Evolutionary conservation across 2,797 vertebrate species (phyloP).

Genomic region (Hemibagrus guttatus): DNA sequence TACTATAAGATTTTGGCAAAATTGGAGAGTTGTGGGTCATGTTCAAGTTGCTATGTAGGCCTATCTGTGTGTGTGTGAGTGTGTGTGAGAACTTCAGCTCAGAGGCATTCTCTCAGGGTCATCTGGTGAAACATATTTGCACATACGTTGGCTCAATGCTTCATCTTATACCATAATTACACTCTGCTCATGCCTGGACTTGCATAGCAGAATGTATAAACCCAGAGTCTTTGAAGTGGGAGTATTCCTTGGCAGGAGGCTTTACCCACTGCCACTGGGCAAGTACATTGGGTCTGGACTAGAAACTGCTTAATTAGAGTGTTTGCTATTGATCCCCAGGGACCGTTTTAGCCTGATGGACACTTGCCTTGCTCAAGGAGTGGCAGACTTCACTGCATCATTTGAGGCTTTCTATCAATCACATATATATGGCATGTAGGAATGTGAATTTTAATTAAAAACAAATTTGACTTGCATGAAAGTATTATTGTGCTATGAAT

Average conservation of each 20-base stretch:
- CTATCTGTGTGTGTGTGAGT: not conserved
- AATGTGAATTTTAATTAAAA: not conserved
- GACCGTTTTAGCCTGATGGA: not conserved
- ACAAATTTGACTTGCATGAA: not conserved
- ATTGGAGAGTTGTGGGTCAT: not conserved
- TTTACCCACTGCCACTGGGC: conserved; percentile 27
- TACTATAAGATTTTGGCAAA: not conserved
- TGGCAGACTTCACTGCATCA: not conserved
- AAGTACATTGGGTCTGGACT: conserved; percentile 25
- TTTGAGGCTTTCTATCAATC: not conserved
- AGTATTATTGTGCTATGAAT: not conserved
- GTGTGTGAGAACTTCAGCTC: conserved; percentile 5
- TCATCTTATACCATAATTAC: conserved; percentile 45
- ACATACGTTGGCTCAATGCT: not conserved
- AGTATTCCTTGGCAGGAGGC: conserved; percentile 40
- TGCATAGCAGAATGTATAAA: conserved; percentile 10
- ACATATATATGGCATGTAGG: not conserved
- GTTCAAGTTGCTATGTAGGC: not conserved
- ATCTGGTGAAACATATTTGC: not conserved
- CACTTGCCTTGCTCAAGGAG: not conserved
- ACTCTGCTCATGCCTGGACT: conserved; percentile 27
- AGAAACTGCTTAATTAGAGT: conserved; percentile 49
- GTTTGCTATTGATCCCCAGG: conserved; percentile 42
- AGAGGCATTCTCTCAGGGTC: conserved; percentile 22
- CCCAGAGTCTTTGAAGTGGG: conserved; percentile 47